These are phyloP conservation scores for Conus betulinus DNA, from an alignment of 1,140 invertebrate genomes.

Conservation along the genomic window DNA sequence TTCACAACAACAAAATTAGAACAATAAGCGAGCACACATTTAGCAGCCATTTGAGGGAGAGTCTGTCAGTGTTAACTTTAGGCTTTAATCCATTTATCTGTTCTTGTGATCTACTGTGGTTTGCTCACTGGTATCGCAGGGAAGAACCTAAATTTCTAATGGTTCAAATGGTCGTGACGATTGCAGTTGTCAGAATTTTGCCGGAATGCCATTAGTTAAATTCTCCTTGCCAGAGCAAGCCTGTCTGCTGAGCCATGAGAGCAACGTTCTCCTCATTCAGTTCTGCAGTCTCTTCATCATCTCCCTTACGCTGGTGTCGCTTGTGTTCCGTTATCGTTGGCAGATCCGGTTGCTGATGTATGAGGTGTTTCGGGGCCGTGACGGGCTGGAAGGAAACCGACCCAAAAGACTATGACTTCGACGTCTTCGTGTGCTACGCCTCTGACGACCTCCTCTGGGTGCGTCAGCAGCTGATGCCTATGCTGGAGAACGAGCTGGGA, in stretches of 20 bases:
- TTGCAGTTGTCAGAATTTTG: neutral
- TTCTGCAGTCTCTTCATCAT: neutral
- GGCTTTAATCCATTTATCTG: constrained; percentile 27
- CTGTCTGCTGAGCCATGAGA: constrained; percentile 17
- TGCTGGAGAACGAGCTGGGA: constrained; percentile 18
- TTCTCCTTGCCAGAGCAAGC: neutral
- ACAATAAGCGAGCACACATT: neutral
- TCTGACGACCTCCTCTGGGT: constrained; percentile 2
- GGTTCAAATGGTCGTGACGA: neutral
- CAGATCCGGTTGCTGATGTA: constrained; percentile 32
- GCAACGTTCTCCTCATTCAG: neutral
- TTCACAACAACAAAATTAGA: neutral
- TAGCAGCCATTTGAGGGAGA: neutral
- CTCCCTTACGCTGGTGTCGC: neutral
- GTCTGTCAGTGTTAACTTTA: constrained; percentile 8
- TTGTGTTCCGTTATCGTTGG: neutral
- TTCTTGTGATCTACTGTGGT: constrained; percentile 30
- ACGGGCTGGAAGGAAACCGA: neutral
- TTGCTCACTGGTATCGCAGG: constrained; percentile 16
- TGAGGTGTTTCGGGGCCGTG: neutral
- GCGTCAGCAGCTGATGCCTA: neutral
- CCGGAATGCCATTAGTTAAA: neutral
- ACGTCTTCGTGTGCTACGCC: constrained; percentile 45
- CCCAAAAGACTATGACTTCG: constrained; percentile 36
- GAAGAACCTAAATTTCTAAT: neutral